phyloP scores from a whole-genome alignment of 2,113 vertebrate genomes.

The Eptesicus fuscus region DNA sequence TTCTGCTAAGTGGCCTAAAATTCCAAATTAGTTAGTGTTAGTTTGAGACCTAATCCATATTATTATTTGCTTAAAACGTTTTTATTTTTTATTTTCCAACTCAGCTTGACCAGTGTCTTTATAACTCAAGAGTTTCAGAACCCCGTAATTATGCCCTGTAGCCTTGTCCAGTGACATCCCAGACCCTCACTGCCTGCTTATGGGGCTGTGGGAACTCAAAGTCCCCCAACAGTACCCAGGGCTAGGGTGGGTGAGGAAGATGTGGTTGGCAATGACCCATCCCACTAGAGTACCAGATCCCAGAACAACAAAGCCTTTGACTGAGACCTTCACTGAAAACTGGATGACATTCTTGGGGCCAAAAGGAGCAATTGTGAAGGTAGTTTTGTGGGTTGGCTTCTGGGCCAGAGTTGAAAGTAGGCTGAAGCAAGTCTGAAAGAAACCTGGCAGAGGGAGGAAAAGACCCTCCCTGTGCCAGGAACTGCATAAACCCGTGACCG shows the following conservation, averaged over 20 bases:
- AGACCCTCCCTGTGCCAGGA: conserved; percentile 46
- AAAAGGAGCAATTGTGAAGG: conserved; percentile 73
- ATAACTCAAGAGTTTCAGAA: conserved; percentile 41
- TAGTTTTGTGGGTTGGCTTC: conserved; percentile 75
- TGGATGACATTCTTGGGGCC: conserved; percentile 60
- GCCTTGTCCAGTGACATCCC: neutral
- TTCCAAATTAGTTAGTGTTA: conserved; percentile 34
- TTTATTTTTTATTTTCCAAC: conserved; percentile 36
- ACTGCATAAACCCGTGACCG: conserved; percentile 49
- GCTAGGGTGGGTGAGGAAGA: conserved; percentile 26
- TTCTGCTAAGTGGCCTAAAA: conserved; percentile 30
- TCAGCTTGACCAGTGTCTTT: conserved; percentile 39
- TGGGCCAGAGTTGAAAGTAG: conserved; percentile 67
- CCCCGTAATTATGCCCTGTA: conserved; percentile 27
- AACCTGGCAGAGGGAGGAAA: conserved; percentile 59
- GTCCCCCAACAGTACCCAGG: conserved; percentile 28
- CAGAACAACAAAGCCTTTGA: conserved; percentile 74
- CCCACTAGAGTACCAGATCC: conserved; percentile 56
- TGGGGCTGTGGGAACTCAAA: conserved; percentile 52
- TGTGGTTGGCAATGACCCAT: conserved; percentile 16
- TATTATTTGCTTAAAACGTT: conserved; percentile 36
- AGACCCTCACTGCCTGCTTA: neutral
- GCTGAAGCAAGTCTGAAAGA: conserved; percentile 72
- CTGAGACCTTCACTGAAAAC: conserved; percentile 53
- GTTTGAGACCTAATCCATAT: conserved; percentile 30